Base-by-base conservation (phyloP, 2,888 invertebrate species). In the Cerceris ruficornis region DNA sequence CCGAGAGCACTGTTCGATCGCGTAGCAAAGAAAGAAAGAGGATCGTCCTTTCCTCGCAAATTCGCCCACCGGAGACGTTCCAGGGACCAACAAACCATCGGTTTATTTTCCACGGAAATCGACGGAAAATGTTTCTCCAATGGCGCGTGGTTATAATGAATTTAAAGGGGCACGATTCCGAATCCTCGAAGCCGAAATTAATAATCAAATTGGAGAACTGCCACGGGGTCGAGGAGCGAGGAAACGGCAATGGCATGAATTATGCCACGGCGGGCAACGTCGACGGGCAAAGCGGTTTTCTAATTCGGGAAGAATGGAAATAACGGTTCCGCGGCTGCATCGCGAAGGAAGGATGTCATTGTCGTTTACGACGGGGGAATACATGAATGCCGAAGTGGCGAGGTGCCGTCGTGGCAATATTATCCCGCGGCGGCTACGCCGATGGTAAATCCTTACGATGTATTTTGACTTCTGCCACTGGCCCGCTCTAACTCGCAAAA, bases 361-460 rank as follows among this genome's bases (percentile, higher is more conserved):
- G 76, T 82, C 82, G 82, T 82, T 85, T 83, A 85, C 77, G 79
- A 85, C 71, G 46, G 52, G 46, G 52, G 68, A 75, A 72, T 73
- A 69, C 74, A 76, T 71, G 82, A 76, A 76, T 72, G 73, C 67
- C 62, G 61, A 69, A 76, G 67, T 59, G 71, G 46, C 57, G 49
- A 17, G 54, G 55, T 43, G 55, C 15, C 54, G 39, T 58, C 8
- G 42, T 64, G 39, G 46, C 13, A 61, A 72, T 72, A 77, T 77
- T 59, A 68, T 71, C 76, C 58, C 52, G 61, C 49, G 28, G 52
- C 17, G 41, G 60, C 67, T 28, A 28, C 66, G 58, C 41, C 71
- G 73, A 71, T 69, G 75, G 55, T 77, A 79, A 82, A 85, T 77
- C 70, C 75, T 74, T 49, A 58, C 67, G 72, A 74, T 67, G 83